Evolutionary conservation across 2,113 vertebrate genomes (phyloP), one percentile per base, ranked within the genome.

Genomic region (Embiotoca jacksoni): DNA sequence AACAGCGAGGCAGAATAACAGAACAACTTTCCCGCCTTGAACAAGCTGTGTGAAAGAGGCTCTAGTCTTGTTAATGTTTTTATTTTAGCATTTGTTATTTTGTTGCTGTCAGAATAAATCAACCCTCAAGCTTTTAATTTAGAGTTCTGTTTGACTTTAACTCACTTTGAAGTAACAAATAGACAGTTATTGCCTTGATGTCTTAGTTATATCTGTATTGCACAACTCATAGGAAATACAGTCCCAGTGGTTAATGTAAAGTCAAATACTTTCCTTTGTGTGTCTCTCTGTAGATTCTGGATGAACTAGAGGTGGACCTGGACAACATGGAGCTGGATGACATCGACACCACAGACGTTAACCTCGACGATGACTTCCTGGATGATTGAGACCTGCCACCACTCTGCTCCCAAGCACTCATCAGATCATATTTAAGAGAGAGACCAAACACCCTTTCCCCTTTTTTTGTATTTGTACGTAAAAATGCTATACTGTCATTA

Each of bases 311-410:
- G 44, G 96, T 96, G 65, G 98, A 99, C 82, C 88, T 99, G 61
- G 98, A 99, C 94, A 98, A 98, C 92, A 91, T 99, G 93, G 98
- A 99, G 61, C 91, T 99, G 83, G 98, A 98, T 11, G 98, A 99
- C 90, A 97, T 99, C 44, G 98, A 99, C 88, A 98, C 98, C 87
- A 95, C 97, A 88, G 98, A 98, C 77, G 95, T 99, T 82, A 98
- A 99, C 86, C 92, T 99, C 37, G 98, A 99, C 84, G 98, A 99
- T 81, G 98, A 99, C 66, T 98, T 99, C 89, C 90, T 92, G 10
- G 90, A 92, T n/a, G 92, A 92, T 62, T 93, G 57, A 90, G 46
- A 84, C 37, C 23, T 44, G 23, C 39, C 15, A 30, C 41, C 73
- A 37, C 23, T 58, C 46, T 49, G 66, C 57, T 80, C 39, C 59